These are phyloP conservation scores for Arenicola marina DNA, from an alignment of 2,888 invertebrate genomes.

Conservation along the genomic window DNA sequence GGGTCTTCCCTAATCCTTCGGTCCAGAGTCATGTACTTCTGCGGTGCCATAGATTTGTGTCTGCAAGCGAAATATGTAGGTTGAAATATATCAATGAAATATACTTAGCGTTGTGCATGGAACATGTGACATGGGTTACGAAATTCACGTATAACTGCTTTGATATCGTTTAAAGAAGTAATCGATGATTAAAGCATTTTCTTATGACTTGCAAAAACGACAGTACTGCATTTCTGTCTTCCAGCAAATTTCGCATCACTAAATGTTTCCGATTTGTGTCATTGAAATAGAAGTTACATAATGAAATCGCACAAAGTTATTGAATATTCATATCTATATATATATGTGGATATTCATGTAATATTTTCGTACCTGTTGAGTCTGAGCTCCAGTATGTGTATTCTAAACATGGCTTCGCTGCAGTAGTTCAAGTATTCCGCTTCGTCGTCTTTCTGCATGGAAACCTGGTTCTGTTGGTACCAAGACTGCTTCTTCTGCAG, in stretches of 20 bases:
- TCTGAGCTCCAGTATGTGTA: conserved; percentile 60
- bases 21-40: conserved; percentile 58
- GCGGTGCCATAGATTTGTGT: conserved; percentile 61
- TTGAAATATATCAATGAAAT: conserved; percentile 2
- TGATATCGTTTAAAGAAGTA: too few species aligned
- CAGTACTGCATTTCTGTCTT: background rate
- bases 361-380: conserved; percentile 58
- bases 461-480: conserved; percentile 62
- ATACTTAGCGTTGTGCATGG: too few species aligned
- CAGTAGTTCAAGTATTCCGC: conserved; percentile 61
- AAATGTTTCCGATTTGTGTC: too few species aligned
- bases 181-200: background rate
- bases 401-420: conserved; percentile 60
- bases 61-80: conserved; percentile 40
- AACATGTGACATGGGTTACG: too few species aligned
- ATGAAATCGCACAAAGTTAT: too few species aligned
- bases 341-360: too few species aligned
- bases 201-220: background rate
- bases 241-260: too few species aligned
- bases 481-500: conserved; percentile 61
- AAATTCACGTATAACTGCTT: too few species aligned
- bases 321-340: too few species aligned
- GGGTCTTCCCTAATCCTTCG: conserved; percentile 28
- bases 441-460: conserved; percentile 61
- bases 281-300: too few species aligned